Percentiles rank a stretch among this genome's conserved stretches.
Conservation (phyloP, 2,888 invertebrate genomes). For the Mimumesa dahlbomi region DNA sequence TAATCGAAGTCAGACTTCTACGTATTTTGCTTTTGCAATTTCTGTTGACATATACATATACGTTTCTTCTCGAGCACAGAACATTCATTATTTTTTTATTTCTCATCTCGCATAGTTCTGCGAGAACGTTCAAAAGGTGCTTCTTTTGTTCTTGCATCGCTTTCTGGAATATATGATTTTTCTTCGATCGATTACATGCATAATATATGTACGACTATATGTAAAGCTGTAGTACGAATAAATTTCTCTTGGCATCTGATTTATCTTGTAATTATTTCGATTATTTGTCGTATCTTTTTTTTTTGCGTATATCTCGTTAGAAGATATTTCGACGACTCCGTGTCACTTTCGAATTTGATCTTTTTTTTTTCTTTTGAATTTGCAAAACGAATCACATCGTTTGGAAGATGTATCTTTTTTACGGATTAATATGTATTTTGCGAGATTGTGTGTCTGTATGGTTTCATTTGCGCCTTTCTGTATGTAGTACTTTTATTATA, state of each 20-base stretch:
- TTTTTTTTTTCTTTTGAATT: conserved; percentile 5
- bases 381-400: neutral
- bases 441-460: conserved; percentile 36
- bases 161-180: neutral
- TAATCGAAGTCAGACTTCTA: conserved; percentile 39
- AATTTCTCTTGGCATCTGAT: conserved; percentile 42
- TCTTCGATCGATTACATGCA: neutral
- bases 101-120: too few species aligned
- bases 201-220: neutral
- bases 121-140: neutral
- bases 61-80: neutral
- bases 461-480: conserved; percentile 44
- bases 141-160: conserved; percentile 48
- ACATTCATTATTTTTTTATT: too few species aligned
- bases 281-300: too few species aligned
- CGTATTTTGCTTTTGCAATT: neutral
- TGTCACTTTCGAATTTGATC: too few species aligned
- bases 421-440: neutral
- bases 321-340: too few species aligned
- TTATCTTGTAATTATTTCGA: conserved; percentile 37
- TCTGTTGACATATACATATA: neutral
- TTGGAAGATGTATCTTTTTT: neutral
- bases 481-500: conserved; percentile 59
- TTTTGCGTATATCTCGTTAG: too few species aligned
- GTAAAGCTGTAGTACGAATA: conserved; percentile 41